Base-by-base conservation (phyloP, 2,797 vertebrate genomes). In the Caiman crocodilus region DNA sequence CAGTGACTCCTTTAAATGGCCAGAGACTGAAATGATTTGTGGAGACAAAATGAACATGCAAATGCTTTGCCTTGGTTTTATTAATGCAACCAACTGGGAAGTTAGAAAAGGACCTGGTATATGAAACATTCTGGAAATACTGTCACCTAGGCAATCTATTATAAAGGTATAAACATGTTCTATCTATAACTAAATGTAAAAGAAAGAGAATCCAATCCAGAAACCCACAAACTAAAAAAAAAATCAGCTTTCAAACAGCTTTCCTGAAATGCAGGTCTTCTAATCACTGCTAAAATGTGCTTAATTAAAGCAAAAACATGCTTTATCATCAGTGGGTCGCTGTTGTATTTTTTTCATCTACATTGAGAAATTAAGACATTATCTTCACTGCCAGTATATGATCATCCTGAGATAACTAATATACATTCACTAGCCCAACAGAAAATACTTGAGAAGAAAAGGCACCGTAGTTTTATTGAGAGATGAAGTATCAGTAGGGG, bases 81-180 rank as follows among this genome's bases (percentile, higher is more conserved):
- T 30, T 26, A 88, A 89, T n/a, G 42, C 30, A 83, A 28, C 21
- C 77, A 90, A 57, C 30, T 82, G 26, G 65, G 6, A 95, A 82
- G 85, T 93, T 60, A 76, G 90, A 91, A 2, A 71, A 59, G 50
- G 80, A 20, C 42, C 65, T 76, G 59, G 87, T 74, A 58, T 82
- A 28, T 87, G 32, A 94, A 79, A 93, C 65, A 90, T 76, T 85
- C 86, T 30, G 42, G 92, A 71, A 18, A 35, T 30, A 30, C 35
- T 55, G 55, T 61, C 67, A 42, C 16, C n/a, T 63, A 64, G 61
- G 50, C 18, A 91, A 30, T 50, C 42, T 50, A 11, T 20, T 14
- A 92, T 60, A 89, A 87, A 89, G 87, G 25, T 57, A 79, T 75
- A 76, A 57, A 95, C 69, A n/a, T 67, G 61, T 84, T 87, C 64